Percentiles rank a stretch among this genome's conserved stretches.
Evolutionary conservation across 1,140 invertebrate genomes (phyloP).

Genomic region (Aphis craccivora): DNA sequence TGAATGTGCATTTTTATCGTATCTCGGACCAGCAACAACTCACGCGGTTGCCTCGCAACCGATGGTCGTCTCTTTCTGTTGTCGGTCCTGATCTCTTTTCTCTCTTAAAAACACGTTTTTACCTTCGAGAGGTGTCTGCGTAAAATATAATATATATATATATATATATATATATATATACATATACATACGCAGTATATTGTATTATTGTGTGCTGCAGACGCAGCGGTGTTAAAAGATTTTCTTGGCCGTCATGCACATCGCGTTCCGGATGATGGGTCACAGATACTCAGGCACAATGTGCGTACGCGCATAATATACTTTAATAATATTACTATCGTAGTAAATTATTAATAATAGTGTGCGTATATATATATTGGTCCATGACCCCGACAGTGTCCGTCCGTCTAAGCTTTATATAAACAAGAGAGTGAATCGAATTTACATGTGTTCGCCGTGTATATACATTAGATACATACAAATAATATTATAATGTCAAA

Average conservation of each 20-base stretch:
- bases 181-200: background rate
- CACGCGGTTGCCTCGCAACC: background rate
- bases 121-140: conserved; percentile 30
- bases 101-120: conserved; percentile 31
- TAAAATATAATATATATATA: background rate
- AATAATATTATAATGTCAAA: conserved; percentile 21
- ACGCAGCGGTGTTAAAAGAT: background rate
- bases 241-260: conserved; percentile 47
- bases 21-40: background rate
- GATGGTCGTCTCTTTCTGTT: background rate
- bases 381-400: conserved; percentile 27
- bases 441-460: background rate
- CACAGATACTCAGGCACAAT: conserved; percentile 37
- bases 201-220: background rate
- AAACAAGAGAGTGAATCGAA: conserved; percentile 20
- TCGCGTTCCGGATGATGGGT: conserved; percentile 50
- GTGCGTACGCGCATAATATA: background rate
- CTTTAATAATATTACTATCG: background rate
- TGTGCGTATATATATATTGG: background rate
- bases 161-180: background rate
- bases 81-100: conserved; percentile 17
- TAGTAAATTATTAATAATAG: conserved; percentile 51
- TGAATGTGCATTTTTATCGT: background rate
- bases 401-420: background rate
- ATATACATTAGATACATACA: background rate